Conservation (phyloP, 2,113 vertebrate species). For the Eleginops maclovinus region DNA sequence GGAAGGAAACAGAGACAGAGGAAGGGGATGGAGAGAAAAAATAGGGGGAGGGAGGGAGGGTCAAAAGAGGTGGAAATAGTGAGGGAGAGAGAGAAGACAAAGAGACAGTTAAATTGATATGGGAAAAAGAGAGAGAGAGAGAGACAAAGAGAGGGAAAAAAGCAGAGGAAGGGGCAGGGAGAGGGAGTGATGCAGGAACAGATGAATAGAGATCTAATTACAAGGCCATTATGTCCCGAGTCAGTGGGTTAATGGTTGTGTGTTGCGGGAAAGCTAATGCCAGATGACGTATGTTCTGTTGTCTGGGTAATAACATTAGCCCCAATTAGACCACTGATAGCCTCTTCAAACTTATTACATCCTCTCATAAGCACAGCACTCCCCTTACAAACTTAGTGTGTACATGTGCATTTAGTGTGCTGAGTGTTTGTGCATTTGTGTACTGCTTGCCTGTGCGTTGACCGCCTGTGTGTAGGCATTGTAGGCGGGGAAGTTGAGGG, state of each 20-base stretch:
- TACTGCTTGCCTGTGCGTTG: slow-evolving; percentile 78
- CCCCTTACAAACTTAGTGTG: slow-evolving; percentile 52
- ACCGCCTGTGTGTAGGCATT: slow-evolving; percentile 93
- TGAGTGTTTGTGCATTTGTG: slow-evolving; percentile 28
- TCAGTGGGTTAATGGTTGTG: slow-evolving; percentile 81
- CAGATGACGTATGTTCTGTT: slow-evolving; percentile 83
- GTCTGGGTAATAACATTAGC: slow-evolving; percentile 79
- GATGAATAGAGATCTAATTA: slow-evolving; percentile 86
- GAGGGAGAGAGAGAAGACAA: slow-evolving; percentile 23
- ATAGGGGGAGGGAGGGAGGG: background rate
- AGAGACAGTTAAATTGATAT: slow-evolving; percentile 46
- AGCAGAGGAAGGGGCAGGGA: slow-evolving; percentile 53
- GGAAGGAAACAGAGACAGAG: slow-evolving; percentile 33
- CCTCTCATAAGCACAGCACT: slow-evolving; percentile 76
- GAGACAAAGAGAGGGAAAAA: slow-evolving; percentile 27
- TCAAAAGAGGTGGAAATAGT: background rate
- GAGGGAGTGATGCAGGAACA: slow-evolving; percentile 75
- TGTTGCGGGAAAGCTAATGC: slow-evolving; percentile 83
- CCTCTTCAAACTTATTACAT: slow-evolving; percentile 82
- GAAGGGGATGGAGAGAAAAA: slow-evolving; percentile 19
- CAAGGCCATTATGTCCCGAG: slow-evolving; percentile 80
- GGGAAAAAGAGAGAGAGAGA: slow-evolving; percentile 37
- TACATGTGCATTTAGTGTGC: slow-evolving; percentile 10
- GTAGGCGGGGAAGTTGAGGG: slow-evolving; percentile 92
- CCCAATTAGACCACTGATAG: slow-evolving; percentile 80